These are phyloP conservation scores for Oreotrochilus melanogaster DNA, from an alignment of 2,113 vertebrate genomes.

Conservation along the genomic window DNA sequence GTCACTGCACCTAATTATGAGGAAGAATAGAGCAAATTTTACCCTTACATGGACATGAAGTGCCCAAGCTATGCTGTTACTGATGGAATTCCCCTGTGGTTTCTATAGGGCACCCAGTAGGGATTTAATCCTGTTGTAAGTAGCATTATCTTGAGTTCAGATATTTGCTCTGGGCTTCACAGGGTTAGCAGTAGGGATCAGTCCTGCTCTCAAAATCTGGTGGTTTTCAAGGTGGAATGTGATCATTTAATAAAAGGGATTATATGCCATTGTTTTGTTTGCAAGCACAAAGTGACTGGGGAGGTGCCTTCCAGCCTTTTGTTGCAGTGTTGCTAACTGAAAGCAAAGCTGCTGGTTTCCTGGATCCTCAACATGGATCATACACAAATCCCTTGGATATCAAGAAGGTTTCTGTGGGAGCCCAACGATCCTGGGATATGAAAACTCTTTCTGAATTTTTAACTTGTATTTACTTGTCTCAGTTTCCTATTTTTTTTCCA, in stretches of 20 bases:
- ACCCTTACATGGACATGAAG: slow-evolving; percentile 58
- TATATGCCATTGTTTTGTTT: slow-evolving; percentile 48
- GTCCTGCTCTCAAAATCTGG: slow-evolving; percentile 28
- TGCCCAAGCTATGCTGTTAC: background rate
- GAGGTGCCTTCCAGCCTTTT: slow-evolving; percentile 37
- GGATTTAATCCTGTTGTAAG: slow-evolving; percentile 69
- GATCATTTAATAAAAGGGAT: slow-evolving; percentile 64
- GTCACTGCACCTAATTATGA: slow-evolving; percentile 51
- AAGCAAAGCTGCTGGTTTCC: slow-evolving; percentile 51
- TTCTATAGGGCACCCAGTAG: slow-evolving; percentile 51
- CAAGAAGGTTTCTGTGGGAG: background rate
- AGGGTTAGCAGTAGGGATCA: slow-evolving; percentile 58
- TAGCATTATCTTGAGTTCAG: slow-evolving; percentile 61
- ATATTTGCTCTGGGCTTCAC: slow-evolving; percentile 59
- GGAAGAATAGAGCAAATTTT: slow-evolving; percentile 54
- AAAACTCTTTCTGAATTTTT: background rate
- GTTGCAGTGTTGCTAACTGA: slow-evolving; percentile 44
- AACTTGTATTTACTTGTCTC: background rate
- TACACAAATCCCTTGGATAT: slow-evolving; percentile 26
- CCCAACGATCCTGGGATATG: background rate
- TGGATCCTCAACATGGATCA: slow-evolving; percentile 22
- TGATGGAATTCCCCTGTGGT: slow-evolving; percentile 26
- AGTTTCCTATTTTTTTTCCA: background rate
- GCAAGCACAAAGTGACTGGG: slow-evolving; percentile 44
- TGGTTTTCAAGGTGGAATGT: slow-evolving; percentile 49